phyloP scores from a whole-genome alignment of 2,113 vertebrate species.

The Trogon melanurus region DNA sequence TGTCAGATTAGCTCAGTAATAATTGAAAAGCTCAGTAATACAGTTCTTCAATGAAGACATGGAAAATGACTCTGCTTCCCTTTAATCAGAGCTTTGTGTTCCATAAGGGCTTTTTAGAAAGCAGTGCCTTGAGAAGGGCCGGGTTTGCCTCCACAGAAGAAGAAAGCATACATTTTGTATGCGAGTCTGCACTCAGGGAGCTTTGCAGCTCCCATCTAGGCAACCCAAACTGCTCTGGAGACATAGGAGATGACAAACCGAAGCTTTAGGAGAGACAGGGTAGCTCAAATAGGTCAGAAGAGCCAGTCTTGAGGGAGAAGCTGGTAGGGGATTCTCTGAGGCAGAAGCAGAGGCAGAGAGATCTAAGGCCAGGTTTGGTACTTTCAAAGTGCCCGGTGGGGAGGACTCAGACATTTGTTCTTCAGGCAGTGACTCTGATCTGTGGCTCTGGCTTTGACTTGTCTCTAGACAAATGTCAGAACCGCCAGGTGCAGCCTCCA shows the following conservation, averaged over 20 bases:
- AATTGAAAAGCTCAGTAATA: conserved; percentile 38
- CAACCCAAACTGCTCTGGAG: background rate
- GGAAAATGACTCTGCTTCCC: conserved; percentile 10
- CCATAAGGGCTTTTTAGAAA: background rate
- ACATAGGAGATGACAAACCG: background rate
- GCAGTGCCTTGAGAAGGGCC: background rate
- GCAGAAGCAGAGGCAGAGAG: background rate
- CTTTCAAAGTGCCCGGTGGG: background rate
- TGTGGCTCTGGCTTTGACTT: background rate
- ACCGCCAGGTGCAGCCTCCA: background rate
- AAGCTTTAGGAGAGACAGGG: background rate
- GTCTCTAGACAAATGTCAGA: background rate
- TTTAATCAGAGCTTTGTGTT: conserved; percentile 21
- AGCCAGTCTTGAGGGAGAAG: background rate
- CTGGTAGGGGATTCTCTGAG: background rate
- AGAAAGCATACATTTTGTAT: fast-evolving
- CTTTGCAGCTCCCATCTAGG: background rate
- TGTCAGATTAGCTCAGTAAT: conserved; percentile 61
- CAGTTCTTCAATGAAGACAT: background rate
- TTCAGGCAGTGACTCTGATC: background rate
- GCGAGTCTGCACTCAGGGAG: background rate
- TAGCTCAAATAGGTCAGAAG: background rate
- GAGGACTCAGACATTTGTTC: background rate
- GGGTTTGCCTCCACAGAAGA: background rate
- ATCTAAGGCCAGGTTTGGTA: background rate